Conservation (phyloP, 2,797 vertebrate genomes). For the Myotis daubentonii region DNA sequence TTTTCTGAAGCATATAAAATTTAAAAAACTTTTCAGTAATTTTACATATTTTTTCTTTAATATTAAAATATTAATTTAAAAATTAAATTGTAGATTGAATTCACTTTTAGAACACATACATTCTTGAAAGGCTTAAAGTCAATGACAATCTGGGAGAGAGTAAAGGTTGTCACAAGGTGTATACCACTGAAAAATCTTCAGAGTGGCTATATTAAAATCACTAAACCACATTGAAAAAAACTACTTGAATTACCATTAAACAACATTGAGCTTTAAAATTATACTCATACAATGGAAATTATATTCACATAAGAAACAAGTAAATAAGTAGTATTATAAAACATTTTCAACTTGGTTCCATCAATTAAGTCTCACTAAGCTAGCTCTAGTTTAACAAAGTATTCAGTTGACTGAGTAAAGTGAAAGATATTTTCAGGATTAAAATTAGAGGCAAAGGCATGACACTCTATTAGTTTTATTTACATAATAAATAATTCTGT, state of each 20-base stretch:
- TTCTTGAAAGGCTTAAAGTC: not conserved
- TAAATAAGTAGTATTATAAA: constrained; percentile 19
- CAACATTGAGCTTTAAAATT: not conserved
- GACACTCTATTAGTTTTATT: not conserved
- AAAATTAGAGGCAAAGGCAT: constrained; percentile 18
- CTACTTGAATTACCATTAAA: constrained; percentile 1
- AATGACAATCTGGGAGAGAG: constrained; percentile 8
- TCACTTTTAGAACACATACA: not conserved
- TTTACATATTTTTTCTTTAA: constrained; percentile 30
- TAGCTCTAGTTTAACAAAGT: not conserved
- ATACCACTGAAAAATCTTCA: not conserved
- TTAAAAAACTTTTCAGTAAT: not conserved
- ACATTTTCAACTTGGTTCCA: constrained; percentile 39
- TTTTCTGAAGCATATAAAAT: constrained; percentile 24
- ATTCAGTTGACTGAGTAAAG: not conserved
- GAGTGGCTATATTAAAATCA: constrained; percentile 5
- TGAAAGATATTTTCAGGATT: constrained; percentile 5
- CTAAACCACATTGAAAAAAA: not conserved
- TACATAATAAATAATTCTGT: not conserved
- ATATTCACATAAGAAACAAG: not conserved
- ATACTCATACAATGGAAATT: constrained; percentile 27
- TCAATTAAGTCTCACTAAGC: constrained; percentile 40
- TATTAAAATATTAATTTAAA: not conserved
- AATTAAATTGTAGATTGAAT: constrained; percentile 33
- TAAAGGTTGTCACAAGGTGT: not conserved